Conservation (phyloP, 2,113 vertebrate genomes). For the Alaudala cheleensis region DNA sequence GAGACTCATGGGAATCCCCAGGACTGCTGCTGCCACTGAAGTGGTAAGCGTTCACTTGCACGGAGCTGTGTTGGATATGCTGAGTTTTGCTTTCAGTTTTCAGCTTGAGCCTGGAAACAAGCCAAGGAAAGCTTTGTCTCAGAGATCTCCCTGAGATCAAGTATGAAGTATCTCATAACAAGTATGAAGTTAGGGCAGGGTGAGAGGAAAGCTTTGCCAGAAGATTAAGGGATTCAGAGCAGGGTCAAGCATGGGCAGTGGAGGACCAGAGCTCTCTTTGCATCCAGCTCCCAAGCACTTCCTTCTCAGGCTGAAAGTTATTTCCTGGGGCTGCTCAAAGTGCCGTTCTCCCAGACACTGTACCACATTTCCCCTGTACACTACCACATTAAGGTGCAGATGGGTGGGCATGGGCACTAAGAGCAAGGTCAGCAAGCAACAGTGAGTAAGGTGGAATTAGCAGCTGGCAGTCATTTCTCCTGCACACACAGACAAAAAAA, state of each 20-base stretch:
- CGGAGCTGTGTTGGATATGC: fast-evolving
- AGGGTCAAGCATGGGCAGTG: fast-evolving
- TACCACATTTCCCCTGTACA: fast-evolving
- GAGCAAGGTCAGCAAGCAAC: neutral
- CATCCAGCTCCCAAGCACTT: neutral
- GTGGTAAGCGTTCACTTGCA: neutral
- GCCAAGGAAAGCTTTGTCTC: neutral
- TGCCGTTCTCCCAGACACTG: neutral
- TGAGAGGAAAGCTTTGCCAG: neutral
- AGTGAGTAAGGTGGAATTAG: neutral
- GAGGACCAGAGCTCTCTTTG: neutral
- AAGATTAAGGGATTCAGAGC: neutral
- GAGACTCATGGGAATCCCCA: neutral
- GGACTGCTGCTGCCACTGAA: fast-evolving
- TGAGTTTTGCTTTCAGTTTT: neutral
- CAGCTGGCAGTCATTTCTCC: neutral
- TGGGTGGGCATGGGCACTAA: neutral
- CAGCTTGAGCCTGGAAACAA: neutral
- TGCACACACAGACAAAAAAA: neutral
- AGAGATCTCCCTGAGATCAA: neutral
- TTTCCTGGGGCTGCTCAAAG: neutral
- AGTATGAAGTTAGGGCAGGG: neutral
- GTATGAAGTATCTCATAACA: neutral
- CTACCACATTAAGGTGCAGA: neutral
- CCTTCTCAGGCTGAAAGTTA: neutral